phyloP scores from a whole-genome alignment of 2,113 vertebrate genomes.

The Gobius niger region DNA sequence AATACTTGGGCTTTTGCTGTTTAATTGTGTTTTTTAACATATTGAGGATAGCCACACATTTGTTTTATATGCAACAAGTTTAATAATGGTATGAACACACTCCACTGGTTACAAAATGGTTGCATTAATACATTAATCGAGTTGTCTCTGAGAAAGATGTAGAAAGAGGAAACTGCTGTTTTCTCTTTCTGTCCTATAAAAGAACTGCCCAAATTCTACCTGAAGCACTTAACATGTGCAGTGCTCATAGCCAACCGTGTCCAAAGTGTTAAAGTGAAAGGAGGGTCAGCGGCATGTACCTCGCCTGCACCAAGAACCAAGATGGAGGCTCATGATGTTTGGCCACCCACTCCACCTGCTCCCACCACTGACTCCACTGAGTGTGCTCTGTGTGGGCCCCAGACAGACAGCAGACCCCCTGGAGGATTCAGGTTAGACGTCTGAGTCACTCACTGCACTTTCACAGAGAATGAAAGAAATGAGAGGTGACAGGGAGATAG shows the following conservation, averaged over 20 bases:
- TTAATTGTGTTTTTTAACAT: background rate
- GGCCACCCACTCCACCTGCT: background rate
- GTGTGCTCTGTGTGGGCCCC: constrained; percentile 19
- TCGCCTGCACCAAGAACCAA: background rate
- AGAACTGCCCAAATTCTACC: too few relatives aligned
- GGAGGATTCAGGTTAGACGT: constrained; percentile 34
- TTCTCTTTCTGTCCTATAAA: too few relatives aligned
- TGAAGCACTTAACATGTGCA: background rate
- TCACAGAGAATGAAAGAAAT: constrained; percentile 2
- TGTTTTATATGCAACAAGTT: too few relatives aligned
- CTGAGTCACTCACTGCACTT: constrained; percentile 28
- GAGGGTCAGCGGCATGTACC: background rate
- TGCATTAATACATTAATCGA: too few relatives aligned
- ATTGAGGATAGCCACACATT: background rate
- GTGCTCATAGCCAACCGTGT: background rate
- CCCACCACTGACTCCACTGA: background rate
- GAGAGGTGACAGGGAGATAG: constrained; percentile 16
- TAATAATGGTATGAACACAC: too few relatives aligned
- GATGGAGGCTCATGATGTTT: background rate
- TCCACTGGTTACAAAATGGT: too few relatives aligned
- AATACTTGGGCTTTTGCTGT: constrained; percentile 23
- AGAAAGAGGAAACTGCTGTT: too few relatives aligned
- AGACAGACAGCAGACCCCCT: constrained; percentile 38
- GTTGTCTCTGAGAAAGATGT: too few relatives aligned
- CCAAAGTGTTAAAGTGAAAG: constrained; percentile 23